Base-by-base conservation (phyloP, 2,888 invertebrate genomes). In the Ischnus inquisitorius region DNA sequence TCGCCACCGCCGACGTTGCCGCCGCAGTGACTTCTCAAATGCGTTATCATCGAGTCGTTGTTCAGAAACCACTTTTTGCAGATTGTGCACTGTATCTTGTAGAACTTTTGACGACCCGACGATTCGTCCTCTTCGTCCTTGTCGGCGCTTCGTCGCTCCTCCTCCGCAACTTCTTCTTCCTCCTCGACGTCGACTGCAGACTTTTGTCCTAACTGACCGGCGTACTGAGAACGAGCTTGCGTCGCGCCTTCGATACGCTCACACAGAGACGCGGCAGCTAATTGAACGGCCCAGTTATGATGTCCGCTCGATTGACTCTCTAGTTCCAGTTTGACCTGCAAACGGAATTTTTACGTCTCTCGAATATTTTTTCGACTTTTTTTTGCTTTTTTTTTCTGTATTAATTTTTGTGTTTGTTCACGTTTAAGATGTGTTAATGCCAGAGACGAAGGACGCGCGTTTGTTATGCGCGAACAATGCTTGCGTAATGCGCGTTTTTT, bases 21-120 rank as follows among this genome's bases (percentile, higher is more conserved):
- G n/a, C 87, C 91, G 75, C 92, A 93, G 79, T 93, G 93, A 65
- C 89, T 90, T 60, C 90, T 89, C 62, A 93, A 79, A 79, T 93
- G 93, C 1, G 92, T 92, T 46, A 93, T 91, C 92, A 93, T 92
- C 12, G 93, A 93, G 75, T 93, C 93, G 85, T 92, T 93, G 82
- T 93, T 93, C 4, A 93, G 83, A 80, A 93, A 93, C 93, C 93
- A 93, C 86, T 93, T 93, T 78, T 93, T 92, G 74, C 93, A 93
- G 28, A 93, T 89, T 10, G 91, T 88, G 67, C 93, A 93, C 84
- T 93, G 93, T 64, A 93, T 91, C 85, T 93, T 93, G 85, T 91
- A 93, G 85, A 92, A 93, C 60, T 93, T 93, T 10, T 90, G 89
- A 41, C 81, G 76, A 51, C 54, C 48, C 19, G 62, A 41, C 6